Evolutionary conservation across 2,888 invertebrate genomes (phyloP).

Genomic region (Agrenia bidenticulata): DNA sequence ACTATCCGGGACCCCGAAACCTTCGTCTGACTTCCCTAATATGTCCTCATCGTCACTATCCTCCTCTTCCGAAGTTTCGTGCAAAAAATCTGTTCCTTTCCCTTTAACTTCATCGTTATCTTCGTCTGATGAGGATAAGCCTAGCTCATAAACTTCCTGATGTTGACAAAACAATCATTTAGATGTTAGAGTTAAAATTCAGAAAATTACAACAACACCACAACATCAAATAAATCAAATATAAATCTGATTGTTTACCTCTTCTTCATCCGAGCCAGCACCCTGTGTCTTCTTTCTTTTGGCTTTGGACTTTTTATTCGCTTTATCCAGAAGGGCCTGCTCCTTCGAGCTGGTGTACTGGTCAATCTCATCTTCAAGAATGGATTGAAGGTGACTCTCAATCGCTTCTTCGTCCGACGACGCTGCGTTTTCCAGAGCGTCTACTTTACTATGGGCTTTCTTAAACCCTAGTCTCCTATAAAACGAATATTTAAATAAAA

Average conservation of each 20-base stretch:
- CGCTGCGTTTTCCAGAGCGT: constrained; percentile 39
- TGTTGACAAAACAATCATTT: not conserved
- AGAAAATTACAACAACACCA: too few species aligned
- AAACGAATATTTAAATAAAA: not conserved
- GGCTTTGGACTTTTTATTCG: constrained; percentile 26
- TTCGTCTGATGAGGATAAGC: constrained; percentile 21
- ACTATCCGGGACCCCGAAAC: constrained; percentile 71
- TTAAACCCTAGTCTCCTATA: constrained; percentile 41
- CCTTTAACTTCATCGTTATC: constrained; percentile 14
- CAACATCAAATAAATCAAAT: too few species aligned
- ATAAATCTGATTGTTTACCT: constrained; percentile 28
- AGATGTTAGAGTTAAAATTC: too few species aligned
- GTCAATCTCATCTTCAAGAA: constrained; percentile 52
- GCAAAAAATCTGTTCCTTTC: constrained; percentile 5
- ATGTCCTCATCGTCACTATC: constrained; percentile 63
- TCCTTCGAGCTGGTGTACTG: constrained; percentile 45
- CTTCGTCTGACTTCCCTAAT: constrained; percentile 71
- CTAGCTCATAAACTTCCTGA: constrained; percentile 27
- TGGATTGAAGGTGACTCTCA: constrained; percentile 39
- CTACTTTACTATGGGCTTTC: constrained; percentile 32
- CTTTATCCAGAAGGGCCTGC: constrained; percentile 37
- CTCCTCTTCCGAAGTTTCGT: constrained; percentile 33
- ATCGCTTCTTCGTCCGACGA: constrained; percentile 46
- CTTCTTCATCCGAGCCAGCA: constrained; percentile 42
- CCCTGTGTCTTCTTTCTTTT: constrained; percentile 15